A percentile compares a stretch with the other conserved stretches of the same genome.
phyloP scores from a whole-genome alignment of 2,113 vertebrate genomes.

The Pavo muticus region DNA sequence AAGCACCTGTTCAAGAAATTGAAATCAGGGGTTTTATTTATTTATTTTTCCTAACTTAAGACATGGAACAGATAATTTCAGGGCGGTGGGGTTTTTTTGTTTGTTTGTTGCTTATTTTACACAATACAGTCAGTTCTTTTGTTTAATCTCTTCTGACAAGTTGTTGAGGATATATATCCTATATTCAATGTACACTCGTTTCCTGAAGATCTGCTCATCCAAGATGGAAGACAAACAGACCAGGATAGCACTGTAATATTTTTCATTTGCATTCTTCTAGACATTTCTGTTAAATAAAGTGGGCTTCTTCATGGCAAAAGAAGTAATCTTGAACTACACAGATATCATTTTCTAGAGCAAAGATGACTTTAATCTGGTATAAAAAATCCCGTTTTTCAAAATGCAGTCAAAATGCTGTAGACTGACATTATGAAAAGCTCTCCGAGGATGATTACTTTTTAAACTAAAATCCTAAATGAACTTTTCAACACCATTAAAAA shows the following conservation, averaged over 20 bases:
- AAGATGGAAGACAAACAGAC: neutral
- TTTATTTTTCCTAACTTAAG: neutral
- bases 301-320: neutral
- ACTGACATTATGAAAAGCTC: neutral
- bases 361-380: neutral
- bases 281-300: neutral
- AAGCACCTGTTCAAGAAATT: neutral
- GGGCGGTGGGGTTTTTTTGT: fast-evolving
- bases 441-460: neutral
- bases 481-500: neutral
- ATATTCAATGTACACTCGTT: neutral
- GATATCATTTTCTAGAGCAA: neutral
- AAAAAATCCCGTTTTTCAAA: neutral
- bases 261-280: neutral
- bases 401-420: neutral
- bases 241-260: neutral
- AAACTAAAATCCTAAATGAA: neutral
- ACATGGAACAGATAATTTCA: neutral
- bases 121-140: neutral
- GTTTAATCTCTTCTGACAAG: neutral
- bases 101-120: neutral
- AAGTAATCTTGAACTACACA: neutral
- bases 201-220: neutral
- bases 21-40: neutral
- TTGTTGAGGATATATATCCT: neutral